These are phyloP conservation scores for Turnix velox DNA, from an alignment of 2,113 vertebrate species.

Conservation along the genomic window DNA sequence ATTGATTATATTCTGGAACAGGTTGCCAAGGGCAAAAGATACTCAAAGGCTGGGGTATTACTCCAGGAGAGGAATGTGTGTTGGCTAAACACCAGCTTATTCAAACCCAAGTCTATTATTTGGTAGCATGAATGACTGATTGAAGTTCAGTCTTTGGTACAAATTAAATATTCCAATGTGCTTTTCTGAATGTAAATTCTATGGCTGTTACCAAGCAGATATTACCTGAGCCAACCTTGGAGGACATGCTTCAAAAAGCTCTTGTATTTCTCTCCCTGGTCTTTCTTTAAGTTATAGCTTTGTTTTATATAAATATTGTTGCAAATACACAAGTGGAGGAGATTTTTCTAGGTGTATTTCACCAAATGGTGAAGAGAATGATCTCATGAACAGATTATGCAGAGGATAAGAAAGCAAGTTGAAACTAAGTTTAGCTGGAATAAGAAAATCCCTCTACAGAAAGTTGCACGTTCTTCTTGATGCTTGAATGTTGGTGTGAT, in stretches of 20 bases:
- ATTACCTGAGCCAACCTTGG: background rate
- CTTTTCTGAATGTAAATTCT: background rate
- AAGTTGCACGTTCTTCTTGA: background rate
- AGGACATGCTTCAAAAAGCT: background rate
- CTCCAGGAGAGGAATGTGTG: background rate
- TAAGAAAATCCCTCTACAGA: background rate
- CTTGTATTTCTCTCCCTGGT: background rate
- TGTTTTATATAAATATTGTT: background rate
- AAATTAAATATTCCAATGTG: background rate
- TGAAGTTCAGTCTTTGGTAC: background rate
- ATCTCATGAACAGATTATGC: accelerated
- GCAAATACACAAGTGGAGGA: background rate
- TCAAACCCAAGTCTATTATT: background rate
- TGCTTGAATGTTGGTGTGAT: too few relatives aligned
- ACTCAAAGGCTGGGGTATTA: background rate
- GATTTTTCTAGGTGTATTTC: background rate
- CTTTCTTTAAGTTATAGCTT: background rate
- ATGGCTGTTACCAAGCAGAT: background rate
- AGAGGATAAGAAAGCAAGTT: background rate
- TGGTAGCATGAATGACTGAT: background rate
- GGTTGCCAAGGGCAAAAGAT: background rate
- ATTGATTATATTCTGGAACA: background rate
- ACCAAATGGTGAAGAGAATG: background rate
- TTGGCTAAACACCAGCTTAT: background rate
- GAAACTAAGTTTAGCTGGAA: background rate